phyloP scores from a whole-genome alignment of 2,797 vertebrate species.

The Paramormyrops hopkinsi region DNA sequence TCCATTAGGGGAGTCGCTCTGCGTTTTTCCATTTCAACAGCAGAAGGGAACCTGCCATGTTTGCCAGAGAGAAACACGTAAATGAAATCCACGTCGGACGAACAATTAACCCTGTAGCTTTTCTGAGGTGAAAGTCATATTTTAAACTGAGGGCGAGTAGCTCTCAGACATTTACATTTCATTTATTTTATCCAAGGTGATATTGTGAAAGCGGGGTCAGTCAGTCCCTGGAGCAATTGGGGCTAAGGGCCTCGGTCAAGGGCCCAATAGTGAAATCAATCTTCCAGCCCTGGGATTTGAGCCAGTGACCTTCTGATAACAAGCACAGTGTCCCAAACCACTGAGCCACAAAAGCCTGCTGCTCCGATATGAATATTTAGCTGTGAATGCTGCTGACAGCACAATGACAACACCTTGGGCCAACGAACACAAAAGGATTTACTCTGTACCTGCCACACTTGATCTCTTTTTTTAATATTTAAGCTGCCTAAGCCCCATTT shows the following conservation, averaged over 20 bases:
- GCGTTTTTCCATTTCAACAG: not conserved
- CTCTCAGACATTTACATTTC: not conserved
- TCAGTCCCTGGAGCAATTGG: not conserved
- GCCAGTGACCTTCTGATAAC: not conserved
- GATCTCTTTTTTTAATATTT: not conserved
- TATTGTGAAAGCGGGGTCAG: not conserved
- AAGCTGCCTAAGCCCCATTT: not conserved
- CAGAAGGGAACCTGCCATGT: not conserved
- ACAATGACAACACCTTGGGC: not conserved
- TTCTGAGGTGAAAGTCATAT: not conserved
- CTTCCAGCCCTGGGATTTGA: not conserved
- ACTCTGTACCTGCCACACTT: not conserved
- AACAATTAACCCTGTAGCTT: not conserved
- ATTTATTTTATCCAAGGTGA: not conserved
- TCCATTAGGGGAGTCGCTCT: not conserved
- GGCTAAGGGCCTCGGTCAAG: not conserved
- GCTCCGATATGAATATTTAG: not conserved
- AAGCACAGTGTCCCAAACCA: not conserved
- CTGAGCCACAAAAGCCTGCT: not conserved
- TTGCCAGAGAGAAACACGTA: not conserved
- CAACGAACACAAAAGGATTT: not conserved
- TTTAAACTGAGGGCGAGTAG: not conserved
- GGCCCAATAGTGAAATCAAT: not conserved
- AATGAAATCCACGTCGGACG: not conserved
- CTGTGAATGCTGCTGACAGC: not conserved